Evolutionary conservation across 2,888 invertebrate genomes (phyloP).

Genomic region (Bellardia pandia): DNA sequence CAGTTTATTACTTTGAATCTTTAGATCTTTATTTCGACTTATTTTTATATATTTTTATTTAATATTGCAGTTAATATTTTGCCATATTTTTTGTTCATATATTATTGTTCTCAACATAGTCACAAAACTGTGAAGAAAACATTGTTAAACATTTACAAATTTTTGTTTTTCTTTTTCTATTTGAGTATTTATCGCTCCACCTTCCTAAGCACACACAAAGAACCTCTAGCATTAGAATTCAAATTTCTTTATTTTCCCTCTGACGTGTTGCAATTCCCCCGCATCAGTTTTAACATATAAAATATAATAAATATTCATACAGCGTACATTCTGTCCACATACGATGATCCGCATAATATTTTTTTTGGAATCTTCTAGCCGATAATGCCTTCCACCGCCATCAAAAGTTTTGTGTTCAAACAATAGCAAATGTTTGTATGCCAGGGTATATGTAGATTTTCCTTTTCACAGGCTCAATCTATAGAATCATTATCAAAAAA

Average conservation of each 20-base stretch:
- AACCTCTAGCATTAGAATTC: not conserved
- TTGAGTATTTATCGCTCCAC: not conserved
- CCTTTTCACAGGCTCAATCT: not conserved
- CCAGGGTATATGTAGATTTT: not conserved
- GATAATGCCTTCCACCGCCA: not conserved
- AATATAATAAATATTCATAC: constrained; percentile 46
- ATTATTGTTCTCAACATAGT: too few relatives aligned
- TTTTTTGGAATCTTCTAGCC: not conserved
- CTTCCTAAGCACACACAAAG: not conserved
- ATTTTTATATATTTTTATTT: too few relatives aligned
- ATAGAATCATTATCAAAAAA: not conserved
- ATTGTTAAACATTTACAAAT: too few relatives aligned
- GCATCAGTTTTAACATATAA: constrained; percentile 1
- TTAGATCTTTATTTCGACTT: too few relatives aligned
- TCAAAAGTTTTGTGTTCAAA: not conserved
- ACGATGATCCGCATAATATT: not conserved
- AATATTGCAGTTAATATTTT: too few relatives aligned
- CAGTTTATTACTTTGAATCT: too few relatives aligned
- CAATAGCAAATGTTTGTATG: not conserved
- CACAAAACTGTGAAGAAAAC: too few relatives aligned
- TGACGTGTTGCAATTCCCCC: not conserved
- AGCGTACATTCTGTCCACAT: not conserved
- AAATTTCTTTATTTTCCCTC: not conserved
- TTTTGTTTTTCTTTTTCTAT: too few relatives aligned
- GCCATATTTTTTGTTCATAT: too few relatives aligned